A percentile compares a stretch with the other conserved stretches of the same genome.
phyloP scores from a whole-genome alignment of 2,888 invertebrate species.

The Erannis defoliaria region DNA sequence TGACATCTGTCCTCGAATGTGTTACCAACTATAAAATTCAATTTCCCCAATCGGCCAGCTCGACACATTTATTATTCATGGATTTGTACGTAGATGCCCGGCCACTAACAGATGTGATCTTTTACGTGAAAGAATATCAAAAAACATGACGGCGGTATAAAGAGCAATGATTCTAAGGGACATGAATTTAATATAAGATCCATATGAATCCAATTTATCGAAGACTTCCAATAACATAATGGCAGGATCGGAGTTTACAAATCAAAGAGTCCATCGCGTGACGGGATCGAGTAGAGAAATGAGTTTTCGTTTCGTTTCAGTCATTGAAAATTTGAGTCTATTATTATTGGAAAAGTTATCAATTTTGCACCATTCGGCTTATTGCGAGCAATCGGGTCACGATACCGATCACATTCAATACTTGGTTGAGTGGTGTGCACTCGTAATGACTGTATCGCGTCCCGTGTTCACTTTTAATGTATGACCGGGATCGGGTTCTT shows the following conservation, averaged over 20 bases:
- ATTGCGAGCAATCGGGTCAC: conserved; percentile 69
- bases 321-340: conserved; percentile 59
- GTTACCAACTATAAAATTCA: conserved; percentile 86
- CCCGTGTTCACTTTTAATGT: conserved; percentile 64
- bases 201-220: conserved; percentile 66
- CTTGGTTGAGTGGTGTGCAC: conserved; percentile 60
- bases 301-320: conserved; percentile 64
- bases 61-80: conserved; percentile 86
- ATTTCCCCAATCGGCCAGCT: conserved; percentile 85
- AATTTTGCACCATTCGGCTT: conserved; percentile 64
- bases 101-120: conserved; percentile 85
- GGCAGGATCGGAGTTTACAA: conserved; percentile 56
- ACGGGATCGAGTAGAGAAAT: conserved; percentile 60
- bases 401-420: conserved; percentile 68
- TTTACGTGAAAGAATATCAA: conserved; percentile 84
- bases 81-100: conserved; percentile 80
- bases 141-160: conserved; percentile 75
- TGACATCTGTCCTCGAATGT: conserved; percentile 86
- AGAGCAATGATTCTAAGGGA: conserved; percentile 70
- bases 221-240: conserved; percentile 55
- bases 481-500: conserved; percentile 58
- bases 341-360: conserved; percentile 62
- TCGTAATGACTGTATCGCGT: conserved; percentile 73
- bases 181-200: conserved; percentile 75
- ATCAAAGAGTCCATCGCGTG: conserved; percentile 67